Conservation (phyloP, 1,140 invertebrate species). For the Nylanderia fulva region DNA sequence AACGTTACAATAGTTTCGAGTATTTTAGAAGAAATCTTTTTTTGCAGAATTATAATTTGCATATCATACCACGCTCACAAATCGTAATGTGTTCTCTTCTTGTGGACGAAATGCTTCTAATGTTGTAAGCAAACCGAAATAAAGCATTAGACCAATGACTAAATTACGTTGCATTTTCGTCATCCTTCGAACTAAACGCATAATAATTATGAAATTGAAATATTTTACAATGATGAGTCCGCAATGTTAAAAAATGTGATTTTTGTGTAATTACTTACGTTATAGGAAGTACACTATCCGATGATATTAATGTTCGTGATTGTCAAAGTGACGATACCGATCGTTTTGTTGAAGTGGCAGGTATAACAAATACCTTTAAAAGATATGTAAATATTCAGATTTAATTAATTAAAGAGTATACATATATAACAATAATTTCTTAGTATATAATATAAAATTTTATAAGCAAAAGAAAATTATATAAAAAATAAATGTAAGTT, state of each 20-base stretch:
- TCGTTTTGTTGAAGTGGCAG: no score
- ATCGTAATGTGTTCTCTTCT: not conserved
- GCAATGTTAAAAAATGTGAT: not conserved
- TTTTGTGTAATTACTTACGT: not conserved
- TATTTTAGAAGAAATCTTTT: not conserved
- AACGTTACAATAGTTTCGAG: not conserved
- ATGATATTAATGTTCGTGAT: not conserved
- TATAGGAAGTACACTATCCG: not conserved
- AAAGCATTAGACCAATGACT: not conserved
- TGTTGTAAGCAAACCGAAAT: not conserved
- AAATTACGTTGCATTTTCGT: not conserved
- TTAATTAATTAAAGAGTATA: no score
- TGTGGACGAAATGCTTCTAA: not conserved
- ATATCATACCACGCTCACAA: slow-evolving; percentile 28
- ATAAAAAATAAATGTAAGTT: no score
- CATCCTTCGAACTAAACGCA: not conserved
- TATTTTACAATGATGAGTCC: not conserved
- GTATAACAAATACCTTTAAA: no score
- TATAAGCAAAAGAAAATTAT: no score
- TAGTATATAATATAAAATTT: no score
- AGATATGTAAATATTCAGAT: no score
- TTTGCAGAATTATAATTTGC: not conserved
- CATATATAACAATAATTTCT: no score
- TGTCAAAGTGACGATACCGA: not conserved
- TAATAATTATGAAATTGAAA: not conserved